Evolutionary conservation across 2,888 invertebrate genomes (phyloP).

Genomic region (Enoplolaimus lenunculus): DNA sequence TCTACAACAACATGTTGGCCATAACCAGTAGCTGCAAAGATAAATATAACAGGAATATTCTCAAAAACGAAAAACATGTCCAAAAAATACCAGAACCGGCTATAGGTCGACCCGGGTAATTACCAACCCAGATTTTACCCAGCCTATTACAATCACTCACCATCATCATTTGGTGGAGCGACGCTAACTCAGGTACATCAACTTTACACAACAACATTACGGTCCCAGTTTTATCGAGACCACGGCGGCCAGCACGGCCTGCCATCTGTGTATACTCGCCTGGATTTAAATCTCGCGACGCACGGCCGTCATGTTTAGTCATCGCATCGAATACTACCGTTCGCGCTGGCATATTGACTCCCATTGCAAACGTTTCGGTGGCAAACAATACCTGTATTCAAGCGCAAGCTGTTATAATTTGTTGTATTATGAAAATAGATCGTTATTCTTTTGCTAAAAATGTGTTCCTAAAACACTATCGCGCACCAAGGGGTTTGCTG

Average conservation of each 20-base stretch:
- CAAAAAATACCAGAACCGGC: no score
- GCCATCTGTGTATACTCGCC: conserved; percentile 99
- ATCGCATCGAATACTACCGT: conserved; percentile 90
- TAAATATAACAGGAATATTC: no score
- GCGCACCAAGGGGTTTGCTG: no score
- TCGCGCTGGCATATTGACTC: conserved; percentile 97
- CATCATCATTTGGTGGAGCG: conserved; percentile 69
- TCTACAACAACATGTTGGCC: no score
- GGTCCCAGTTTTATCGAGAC: conserved; percentile 78
- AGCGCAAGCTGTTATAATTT: no score
- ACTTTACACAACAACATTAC: conserved; percentile 71
- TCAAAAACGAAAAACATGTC: no score
- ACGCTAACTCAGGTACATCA: conserved; percentile 55
- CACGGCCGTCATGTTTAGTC: conserved; percentile 73
- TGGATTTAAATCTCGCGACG: conserved; percentile 31
- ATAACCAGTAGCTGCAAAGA: no score
- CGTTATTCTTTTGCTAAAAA: no score
- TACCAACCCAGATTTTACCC: neutral
- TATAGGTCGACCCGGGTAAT: no score
- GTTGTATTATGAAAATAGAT: no score
- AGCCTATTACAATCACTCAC: conserved; percentile 42
- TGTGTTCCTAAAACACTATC: no score
- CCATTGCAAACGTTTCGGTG: conserved; percentile 99
- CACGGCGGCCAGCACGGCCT: conserved; percentile 84
- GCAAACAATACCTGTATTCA: conserved; percentile 81